Evolutionary conservation across 2,113 vertebrate species (phyloP).

Genomic region (Perca fluviatilis): DNA sequence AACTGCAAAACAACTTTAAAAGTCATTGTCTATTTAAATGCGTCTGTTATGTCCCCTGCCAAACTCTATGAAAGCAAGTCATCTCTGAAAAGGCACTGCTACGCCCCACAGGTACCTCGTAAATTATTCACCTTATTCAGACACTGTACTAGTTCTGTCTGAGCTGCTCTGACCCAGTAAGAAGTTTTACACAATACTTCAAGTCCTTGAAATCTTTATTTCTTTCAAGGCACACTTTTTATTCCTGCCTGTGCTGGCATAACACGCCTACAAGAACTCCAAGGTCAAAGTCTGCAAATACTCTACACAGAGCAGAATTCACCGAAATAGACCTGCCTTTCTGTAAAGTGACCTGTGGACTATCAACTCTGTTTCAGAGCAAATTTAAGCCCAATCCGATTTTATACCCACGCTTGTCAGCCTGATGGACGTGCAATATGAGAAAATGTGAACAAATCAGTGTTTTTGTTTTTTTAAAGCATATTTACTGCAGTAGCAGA

Average conservation of each 20-base stretch:
- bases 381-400: constrained; percentile 34
- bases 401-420: constrained; percentile 37
- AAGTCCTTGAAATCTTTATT: constrained; percentile 54
- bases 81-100: constrained; percentile 18
- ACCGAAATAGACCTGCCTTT: constrained; percentile 60
- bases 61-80: constrained; percentile 24
- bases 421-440: constrained; percentile 33
- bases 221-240: constrained; percentile 11
- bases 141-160: constrained; percentile 41
- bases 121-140: constrained; percentile 70
- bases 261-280: constrained; percentile 22
- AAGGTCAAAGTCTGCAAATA: constrained; percentile 62
- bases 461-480: constrained; percentile 47
- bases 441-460: constrained; percentile 12
- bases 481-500: constrained; percentile 1
- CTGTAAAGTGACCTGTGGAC: constrained; percentile 61
- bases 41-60: neutral
- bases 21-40: constrained; percentile 3
- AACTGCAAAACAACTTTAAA: neutral
- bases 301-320: constrained; percentile 28
- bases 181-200: constrained; percentile 37
- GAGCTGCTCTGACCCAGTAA: constrained; percentile 55
- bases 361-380: constrained; percentile 41
- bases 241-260: neutral
- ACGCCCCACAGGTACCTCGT: constrained; percentile 50